These are phyloP conservation scores for Temnothorax ravouxi DNA, from an alignment of 2,888 invertebrate species.

Conservation along the genomic window DNA sequence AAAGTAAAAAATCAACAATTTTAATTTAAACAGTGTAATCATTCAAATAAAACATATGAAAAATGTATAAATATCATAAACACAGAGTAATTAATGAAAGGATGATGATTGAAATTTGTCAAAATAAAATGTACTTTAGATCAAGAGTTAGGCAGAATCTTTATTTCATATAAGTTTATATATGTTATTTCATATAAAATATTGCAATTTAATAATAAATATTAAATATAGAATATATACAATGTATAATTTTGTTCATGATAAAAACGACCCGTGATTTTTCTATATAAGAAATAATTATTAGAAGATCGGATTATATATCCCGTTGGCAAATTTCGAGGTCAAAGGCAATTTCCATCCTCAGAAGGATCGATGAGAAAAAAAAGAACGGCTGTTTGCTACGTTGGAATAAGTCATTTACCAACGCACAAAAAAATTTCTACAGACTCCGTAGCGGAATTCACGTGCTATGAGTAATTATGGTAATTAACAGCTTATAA, in stretches of 20 bases:
- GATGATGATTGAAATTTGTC: background rate
- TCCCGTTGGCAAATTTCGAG: background rate
- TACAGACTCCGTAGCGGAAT: background rate
- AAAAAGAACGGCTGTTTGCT: background rate
- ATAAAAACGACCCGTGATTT: background rate
- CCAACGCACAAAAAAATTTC: background rate
- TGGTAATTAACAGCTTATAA: background rate
- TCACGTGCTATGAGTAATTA: background rate
- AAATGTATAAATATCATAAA: background rate
- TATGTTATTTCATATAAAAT: background rate
- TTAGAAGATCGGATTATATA: background rate
- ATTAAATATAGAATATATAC: background rate
- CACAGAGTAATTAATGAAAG: background rate
- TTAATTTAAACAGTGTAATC: too few relatives aligned
- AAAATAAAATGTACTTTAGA: background rate
- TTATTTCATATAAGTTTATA: too few relatives aligned
- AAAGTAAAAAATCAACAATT: too few relatives aligned
- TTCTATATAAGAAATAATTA: background rate
- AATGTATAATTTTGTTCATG: background rate
- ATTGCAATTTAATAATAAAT: background rate
- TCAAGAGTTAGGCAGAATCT: background rate
- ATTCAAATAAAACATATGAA: background rate
- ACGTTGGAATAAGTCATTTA: background rate
- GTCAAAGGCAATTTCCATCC: background rate
- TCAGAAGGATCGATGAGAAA: background rate